A percentile compares a stretch with the other conserved stretches of the same genome.
Conservation (phyloP, 2,888 invertebrate genomes). For the Ischnura elegans region DNA sequence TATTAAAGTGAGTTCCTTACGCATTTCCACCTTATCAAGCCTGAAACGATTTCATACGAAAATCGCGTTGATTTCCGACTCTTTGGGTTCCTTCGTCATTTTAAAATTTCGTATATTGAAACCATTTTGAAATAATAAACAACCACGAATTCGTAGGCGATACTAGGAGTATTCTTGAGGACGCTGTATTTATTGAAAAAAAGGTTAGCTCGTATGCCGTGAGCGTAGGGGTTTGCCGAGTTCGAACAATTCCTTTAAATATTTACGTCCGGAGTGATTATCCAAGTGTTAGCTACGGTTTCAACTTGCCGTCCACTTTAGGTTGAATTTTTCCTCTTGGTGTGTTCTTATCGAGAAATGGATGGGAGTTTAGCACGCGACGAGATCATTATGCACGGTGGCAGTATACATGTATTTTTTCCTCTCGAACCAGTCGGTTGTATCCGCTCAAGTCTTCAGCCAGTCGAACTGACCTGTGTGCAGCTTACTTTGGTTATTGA, state of each 20-base stretch:
- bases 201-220: too few relatives aligned
- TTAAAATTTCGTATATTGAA: too few relatives aligned
- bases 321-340: not conserved
- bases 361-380: not conserved
- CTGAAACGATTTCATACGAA: too few relatives aligned
- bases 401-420: not conserved
- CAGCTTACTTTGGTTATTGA: not conserved
- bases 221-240: too few relatives aligned
- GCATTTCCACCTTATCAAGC: too few relatives aligned
- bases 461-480: not conserved
- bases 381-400: not conserved
- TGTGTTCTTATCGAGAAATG: not conserved
- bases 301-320: not conserved
- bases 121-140: too few relatives aligned
- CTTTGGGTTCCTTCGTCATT: too few relatives aligned
- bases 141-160: too few relatives aligned
- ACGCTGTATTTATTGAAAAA: too few relatives aligned
- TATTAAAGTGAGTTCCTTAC: too few relatives aligned
- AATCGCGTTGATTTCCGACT: too few relatives aligned
- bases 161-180: too few relatives aligned
- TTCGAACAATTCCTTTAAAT: not conserved
- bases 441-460: not conserved
- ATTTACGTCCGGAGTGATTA: not conserved
- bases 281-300: not conserved
- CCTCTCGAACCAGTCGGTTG: not conserved